Conservation (phyloP, 2,797 vertebrate genomes). For the Pygocentrus nattereri region DNA sequence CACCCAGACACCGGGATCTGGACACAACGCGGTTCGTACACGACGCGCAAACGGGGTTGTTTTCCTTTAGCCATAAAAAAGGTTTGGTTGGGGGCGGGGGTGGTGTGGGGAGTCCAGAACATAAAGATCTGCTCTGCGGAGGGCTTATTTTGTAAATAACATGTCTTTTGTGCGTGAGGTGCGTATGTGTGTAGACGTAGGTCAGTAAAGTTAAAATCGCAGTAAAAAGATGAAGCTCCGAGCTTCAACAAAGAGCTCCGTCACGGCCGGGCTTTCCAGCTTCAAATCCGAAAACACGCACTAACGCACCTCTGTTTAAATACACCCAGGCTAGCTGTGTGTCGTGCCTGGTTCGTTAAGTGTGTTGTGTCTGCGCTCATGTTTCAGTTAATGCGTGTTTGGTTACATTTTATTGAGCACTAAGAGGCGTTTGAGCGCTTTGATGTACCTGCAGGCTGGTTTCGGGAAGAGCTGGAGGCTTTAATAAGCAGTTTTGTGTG, state of each 20-base stretch:
- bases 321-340: no score
- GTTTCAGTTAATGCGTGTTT: not conserved
- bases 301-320: no score
- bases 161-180: no score
- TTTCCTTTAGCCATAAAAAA: not conserved
- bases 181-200: no score
- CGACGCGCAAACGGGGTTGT: not conserved
- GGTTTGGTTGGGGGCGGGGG: not conserved
- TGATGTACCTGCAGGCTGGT: not conserved
- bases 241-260: no score
- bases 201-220: no score
- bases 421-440: not conserved
- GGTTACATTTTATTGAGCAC: not conserved
- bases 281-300: no score
- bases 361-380: no score
- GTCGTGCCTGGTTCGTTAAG: no score
- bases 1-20: not conserved
- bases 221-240: no score
- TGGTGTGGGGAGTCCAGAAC: not conserved
- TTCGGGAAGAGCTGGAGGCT: not conserved
- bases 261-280: no score
- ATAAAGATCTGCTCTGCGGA: not conserved
- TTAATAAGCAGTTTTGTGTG: conserved; percentile 25
- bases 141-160: not conserved
- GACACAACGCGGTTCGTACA: not conserved